These are phyloP conservation scores for Nephrotoma appendiculata DNA, from an alignment of 2,888 invertebrate species.

Conservation along the genomic window DNA sequence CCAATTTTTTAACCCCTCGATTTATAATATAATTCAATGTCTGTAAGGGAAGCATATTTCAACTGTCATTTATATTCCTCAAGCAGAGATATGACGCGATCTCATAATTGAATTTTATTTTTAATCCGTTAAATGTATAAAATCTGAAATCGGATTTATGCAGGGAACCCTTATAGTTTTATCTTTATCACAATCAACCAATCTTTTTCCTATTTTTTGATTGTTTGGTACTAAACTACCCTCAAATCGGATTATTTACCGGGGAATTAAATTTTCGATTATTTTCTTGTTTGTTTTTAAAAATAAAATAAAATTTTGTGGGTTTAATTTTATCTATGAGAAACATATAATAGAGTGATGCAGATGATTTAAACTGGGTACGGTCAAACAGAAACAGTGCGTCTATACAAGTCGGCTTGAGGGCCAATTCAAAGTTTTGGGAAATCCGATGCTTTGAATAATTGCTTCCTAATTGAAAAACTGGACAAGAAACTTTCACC, in stretches of 20 bases:
- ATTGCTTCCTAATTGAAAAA: too few relatives aligned
- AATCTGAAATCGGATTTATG: neutral
- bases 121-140: neutral
- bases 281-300: neutral
- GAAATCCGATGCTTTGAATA: too few relatives aligned
- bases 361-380: too few relatives aligned
- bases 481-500: too few relatives aligned
- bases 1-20: neutral
- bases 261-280: neutral
- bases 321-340: neutral
- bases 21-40: neutral
- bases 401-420: too few relatives aligned
- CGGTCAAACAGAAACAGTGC: too few relatives aligned
- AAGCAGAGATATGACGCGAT: neutral
- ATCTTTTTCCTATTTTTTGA: neutral
- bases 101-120: neutral
- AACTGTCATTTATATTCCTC: neutral
- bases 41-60: neutral
- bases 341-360: neutral
- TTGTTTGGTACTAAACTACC: neutral
- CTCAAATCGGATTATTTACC: neutral
- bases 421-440: too few relatives aligned
- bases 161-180: neutral
- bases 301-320: neutral
- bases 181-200: neutral